Conservation (phyloP, 2,797 vertebrate species). For the Clarias fuscus region DNA sequence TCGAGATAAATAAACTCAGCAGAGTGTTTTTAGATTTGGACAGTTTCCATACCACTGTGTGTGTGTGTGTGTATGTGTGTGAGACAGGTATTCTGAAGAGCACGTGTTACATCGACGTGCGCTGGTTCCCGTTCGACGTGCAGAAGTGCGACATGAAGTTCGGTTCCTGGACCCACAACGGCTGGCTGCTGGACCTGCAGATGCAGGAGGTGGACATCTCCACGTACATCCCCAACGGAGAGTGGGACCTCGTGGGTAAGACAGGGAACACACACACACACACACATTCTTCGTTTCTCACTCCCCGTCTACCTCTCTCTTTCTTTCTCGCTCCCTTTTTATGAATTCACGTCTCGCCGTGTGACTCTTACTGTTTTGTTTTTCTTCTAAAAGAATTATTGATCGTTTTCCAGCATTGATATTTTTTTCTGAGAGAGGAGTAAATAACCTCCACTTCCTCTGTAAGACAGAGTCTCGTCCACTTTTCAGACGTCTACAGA, state of each 20-base stretch:
- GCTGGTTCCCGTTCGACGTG: constrained; percentile 92
- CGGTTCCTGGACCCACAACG: constrained; percentile 91
- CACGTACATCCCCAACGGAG: constrained; percentile 88
- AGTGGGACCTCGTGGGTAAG: constrained; percentile 91
- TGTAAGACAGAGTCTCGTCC: too few species aligned
- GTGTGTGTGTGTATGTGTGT: constrained; percentile 24
- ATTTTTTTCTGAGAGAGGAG: constrained; percentile 24
- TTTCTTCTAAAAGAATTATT: background rate
- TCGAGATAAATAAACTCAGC: background rate
- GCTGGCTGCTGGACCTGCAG: constrained; percentile 88
- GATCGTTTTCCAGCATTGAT: background rate
- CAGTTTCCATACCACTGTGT: background rate
- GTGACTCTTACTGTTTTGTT: background rate
- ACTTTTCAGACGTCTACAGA: background rate
- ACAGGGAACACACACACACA: background rate
- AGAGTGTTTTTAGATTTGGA: background rate
- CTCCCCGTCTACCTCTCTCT: too few species aligned
- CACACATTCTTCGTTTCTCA: background rate
- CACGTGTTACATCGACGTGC: constrained; percentile 91
- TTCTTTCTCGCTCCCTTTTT: background rate
- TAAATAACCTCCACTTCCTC: background rate
- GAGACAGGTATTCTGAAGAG: constrained; percentile 80
- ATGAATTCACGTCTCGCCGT: constrained; percentile 10
- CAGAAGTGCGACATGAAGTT: constrained; percentile 92
- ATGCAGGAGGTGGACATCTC: constrained; percentile 90